phyloP scores from a whole-genome alignment of 1,140 invertebrate species.

The Ceratina australensis region DNA sequence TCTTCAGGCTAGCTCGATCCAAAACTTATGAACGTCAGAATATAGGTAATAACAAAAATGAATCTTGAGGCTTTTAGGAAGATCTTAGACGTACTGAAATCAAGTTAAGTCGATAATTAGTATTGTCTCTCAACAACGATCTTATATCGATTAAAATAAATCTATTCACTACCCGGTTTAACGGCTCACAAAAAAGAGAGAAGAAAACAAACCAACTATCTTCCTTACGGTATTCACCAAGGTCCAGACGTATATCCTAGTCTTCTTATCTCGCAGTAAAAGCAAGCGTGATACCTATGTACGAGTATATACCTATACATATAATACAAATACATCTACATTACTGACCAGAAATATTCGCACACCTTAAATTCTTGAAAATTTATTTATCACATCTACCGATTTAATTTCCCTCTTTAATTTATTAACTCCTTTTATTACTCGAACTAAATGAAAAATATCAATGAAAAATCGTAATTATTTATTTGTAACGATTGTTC shows the following conservation, averaged over 20 bases:
- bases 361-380: no score
- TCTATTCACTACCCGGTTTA: slow-evolving; percentile 20
- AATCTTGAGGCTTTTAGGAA: background rate
- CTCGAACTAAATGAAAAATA: no score
- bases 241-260: slow-evolving; percentile 45
- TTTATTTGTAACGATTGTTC: no score
- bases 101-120: background rate
- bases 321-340: background rate
- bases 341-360: no score
- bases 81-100: background rate
- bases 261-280: slow-evolving; percentile 54
- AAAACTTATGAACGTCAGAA: background rate
- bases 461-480: no score
- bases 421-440: no score
- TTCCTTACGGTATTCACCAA: slow-evolving; percentile 7
- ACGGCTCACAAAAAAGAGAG: no score
- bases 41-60: background rate
- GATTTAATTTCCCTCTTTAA: no score
- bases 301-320: slow-evolving; percentile 2
- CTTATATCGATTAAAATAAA: slow-evolving; percentile 36
- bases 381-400: no score
- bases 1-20: background rate
- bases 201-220: slow-evolving; percentile 3
- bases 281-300: slow-evolving; percentile 45
- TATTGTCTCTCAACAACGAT: background rate